Percentiles rank a stretch among this genome's conserved stretches.
Evolutionary conservation across 2,113 vertebrate genomes (phyloP).

Genomic region (Lycocorax pyrrhopterus): DNA sequence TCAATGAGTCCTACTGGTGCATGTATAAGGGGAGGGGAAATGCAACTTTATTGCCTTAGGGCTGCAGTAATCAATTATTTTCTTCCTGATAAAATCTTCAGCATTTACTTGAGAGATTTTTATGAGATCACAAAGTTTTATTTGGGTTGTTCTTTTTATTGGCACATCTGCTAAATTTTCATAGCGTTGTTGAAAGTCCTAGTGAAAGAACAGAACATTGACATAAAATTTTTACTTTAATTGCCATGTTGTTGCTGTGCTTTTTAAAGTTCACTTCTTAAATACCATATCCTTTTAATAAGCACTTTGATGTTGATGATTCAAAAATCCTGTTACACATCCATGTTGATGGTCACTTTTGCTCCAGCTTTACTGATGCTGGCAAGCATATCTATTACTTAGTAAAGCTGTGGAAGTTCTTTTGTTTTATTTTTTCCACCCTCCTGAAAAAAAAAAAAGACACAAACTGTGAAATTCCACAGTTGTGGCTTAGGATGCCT

Average conservation of each 20-base stretch:
- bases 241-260: not conserved
- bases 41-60: conserved; percentile 47
- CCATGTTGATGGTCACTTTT: not conserved
- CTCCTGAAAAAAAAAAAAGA: not conserved
- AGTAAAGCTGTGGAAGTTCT: not conserved
- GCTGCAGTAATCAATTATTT: conserved; percentile 48
- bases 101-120: not conserved
- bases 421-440: not conserved
- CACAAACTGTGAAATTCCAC: not conserved
- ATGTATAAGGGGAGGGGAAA: conserved; percentile 64
- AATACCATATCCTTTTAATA: not conserved
- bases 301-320: not conserved
- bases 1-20: conserved; percentile 78
- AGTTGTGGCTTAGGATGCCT: not conserved
- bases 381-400: not conserved
- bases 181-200: not conserved
- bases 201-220: not conserved
- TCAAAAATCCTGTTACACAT: not conserved
- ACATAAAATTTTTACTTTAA: not conserved
- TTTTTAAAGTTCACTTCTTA: not conserved
- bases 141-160: conserved; percentile 24
- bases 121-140: conserved; percentile 14
- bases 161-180: conserved; percentile 38
- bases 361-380: conserved; percentile 29
- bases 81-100: conserved; percentile 33